Percentiles rank a stretch among this genome's conserved stretches.
These are phyloP conservation scores for Drosophila eugracilis DNA, from an alignment of 1,140 invertebrate genomes.

Conservation along the genomic window DNA sequence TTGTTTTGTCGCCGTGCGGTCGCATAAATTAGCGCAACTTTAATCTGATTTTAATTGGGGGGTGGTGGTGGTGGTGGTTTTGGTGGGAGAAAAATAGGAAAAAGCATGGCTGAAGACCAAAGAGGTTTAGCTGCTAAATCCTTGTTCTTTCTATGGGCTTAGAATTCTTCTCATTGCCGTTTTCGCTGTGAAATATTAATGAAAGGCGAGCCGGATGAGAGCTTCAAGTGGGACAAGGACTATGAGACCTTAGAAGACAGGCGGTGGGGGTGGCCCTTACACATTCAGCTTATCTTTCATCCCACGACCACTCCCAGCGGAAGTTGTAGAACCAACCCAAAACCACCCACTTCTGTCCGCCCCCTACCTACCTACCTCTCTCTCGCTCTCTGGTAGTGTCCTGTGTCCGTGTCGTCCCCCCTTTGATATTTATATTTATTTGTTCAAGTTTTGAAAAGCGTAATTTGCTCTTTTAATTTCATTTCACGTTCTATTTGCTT, in stretches of 20 bases:
- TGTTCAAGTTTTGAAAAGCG: constrained; percentile 51
- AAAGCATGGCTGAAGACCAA: constrained; percentile 9
- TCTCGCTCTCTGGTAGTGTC: constrained; percentile 4
- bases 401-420: constrained; percentile 6
- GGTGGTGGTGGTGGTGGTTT: constrained; percentile 26
- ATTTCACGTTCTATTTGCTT: constrained; percentile 70
- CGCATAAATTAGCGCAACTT: constrained; percentile 82
- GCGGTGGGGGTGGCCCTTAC: background rate
- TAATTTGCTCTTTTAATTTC: constrained; percentile 79
- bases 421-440: constrained; percentile 70
- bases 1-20: constrained; percentile 81
- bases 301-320: constrained; percentile 9
- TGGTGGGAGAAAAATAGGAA: background rate
- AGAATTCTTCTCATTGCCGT: constrained; percentile 44
- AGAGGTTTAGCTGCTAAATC: constrained; percentile 47
- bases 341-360: background rate
- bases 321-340: constrained; percentile 18
- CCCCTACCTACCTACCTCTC: background rate
- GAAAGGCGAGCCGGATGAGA: constrained; percentile 54
- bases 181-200: constrained; percentile 74
- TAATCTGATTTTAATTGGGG: constrained; percentile 83
- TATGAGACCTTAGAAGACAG: constrained; percentile 30
- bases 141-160: constrained; percentile 61
- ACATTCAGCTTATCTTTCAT: constrained; percentile 27
- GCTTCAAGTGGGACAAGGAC: constrained; percentile 35